Evolutionary conservation across 2,113 vertebrate genomes (phyloP), one percentile per base, ranked within the genome.

Genomic region (Paedocypris sp.): DNA sequence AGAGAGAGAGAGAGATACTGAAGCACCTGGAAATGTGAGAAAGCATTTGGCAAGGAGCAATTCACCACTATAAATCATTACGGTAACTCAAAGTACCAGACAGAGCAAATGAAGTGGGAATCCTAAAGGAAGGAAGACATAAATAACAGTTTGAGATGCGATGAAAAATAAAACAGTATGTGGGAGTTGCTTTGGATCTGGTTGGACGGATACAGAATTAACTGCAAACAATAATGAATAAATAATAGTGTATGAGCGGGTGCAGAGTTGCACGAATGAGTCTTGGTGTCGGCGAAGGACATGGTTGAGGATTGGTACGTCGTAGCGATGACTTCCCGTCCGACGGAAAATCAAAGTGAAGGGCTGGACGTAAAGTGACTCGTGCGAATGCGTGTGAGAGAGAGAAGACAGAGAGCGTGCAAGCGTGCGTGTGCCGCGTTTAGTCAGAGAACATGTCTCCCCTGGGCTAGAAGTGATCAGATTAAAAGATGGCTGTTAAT

Each of bases 11-110:
- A 42, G 50, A 60, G 68, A 80, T 67, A 76, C 60, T 71, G 77
- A 78, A 77, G 77, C 73, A 81, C 83, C 83, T 85, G 79, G 60
- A 83, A 83, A 82, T 82, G 77, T 71, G 74, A 83, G 66, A 60
- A 50, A 73, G 43, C 38, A 60, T 60, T 45, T 52, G 25, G 32
- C 29, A 47, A 47, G 67, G 64, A 56, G 66, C 53, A 68, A 15
- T 60, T 72, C 68, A 67, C 32, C 41, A 67, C 67, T 53, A 52
- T 68, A 68, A 68, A 76, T 52, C 65, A 46, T 50, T 68, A 49
- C 47, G 57, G 57, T 61, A 54, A 72, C 69, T 60, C 64, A 50
- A 72, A 71, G 72, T 56, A 19, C 62, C 56, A 53, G 67, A 73
- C 51, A 54, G 63, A 75, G 69, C 36, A 72, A 67, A 69, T 50